phyloP scores from a whole-genome alignment of 2,888 invertebrate genomes.

The Pogonocherus hispidulus region DNA sequence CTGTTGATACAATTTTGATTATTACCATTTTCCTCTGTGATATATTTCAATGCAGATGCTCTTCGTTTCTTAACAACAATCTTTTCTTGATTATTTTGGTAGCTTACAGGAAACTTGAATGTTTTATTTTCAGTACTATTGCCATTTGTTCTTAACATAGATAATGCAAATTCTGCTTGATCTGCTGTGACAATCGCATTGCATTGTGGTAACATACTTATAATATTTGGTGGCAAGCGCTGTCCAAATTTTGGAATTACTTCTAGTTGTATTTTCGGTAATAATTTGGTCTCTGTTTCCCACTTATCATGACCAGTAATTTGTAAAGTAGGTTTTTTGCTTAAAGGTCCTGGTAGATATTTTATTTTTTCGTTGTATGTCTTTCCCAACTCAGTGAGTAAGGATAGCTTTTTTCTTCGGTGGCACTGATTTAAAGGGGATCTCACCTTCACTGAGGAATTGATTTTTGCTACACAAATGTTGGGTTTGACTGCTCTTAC shows the following conservation, averaged over 20 bases:
- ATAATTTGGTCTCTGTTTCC: slow-evolving; percentile 67
- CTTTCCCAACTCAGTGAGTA: slow-evolving; percentile 65
- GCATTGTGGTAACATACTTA: slow-evolving; percentile 67
- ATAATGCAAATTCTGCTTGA: slow-evolving; percentile 73
- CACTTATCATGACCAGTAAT: slow-evolving; percentile 68
- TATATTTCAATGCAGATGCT: background rate
- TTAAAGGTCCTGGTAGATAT: slow-evolving; percentile 74
- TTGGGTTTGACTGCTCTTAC: slow-evolving; percentile 41
- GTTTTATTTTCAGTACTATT: slow-evolving; percentile 51
- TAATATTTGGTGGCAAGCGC: slow-evolving; percentile 68
- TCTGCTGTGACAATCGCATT: slow-evolving; percentile 68
- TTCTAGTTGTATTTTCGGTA: slow-evolving; percentile 71
- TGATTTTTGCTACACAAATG: slow-evolving; percentile 49
- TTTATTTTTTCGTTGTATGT: slow-evolving; percentile 59
- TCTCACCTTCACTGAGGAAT: slow-evolving; percentile 51
- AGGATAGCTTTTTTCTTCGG: slow-evolving; percentile 59
- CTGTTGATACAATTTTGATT: slow-evolving; percentile 15
- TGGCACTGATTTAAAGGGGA: slow-evolving; percentile 9
- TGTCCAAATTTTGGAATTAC: slow-evolving; percentile 70
- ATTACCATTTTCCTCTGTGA: slow-evolving; percentile 4
- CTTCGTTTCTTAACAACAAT: slow-evolving; percentile 69
- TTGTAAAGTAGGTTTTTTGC: slow-evolving; percentile 69
- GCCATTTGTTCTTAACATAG: slow-evolving; percentile 67
- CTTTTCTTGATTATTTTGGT: slow-evolving; percentile 72
- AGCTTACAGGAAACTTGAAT: slow-evolving; percentile 73